Evolutionary conservation across 1,140 invertebrate species (phyloP).

Genomic region (Adoxophyes honmai): DNA sequence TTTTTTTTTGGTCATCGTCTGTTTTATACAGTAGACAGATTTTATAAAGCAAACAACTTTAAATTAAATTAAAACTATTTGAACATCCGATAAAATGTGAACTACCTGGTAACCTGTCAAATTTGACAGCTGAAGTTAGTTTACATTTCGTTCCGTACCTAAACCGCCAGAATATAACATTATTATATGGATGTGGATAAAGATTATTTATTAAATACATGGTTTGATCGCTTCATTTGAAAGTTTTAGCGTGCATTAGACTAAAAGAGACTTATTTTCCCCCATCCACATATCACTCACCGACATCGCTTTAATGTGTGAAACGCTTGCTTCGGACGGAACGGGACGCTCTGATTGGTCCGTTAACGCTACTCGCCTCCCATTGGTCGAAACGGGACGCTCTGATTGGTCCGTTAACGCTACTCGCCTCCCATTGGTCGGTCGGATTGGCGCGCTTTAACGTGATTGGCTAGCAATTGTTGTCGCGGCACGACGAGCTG

Average conservation of each 20-base stretch:
- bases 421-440: constrained; percentile 28
- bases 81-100: too few species aligned
- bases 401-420: constrained; percentile 30
- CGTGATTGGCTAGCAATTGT: constrained; percentile 74
- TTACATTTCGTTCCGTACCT: too few species aligned
- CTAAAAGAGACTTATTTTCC: constrained; percentile 12
- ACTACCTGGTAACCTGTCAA: too few species aligned
- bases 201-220: too few species aligned
- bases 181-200: too few species aligned
- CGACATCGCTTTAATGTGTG: constrained; percentile 31
- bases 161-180: too few species aligned
- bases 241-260: constrained; percentile 7
- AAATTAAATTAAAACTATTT: too few species aligned
- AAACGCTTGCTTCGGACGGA: constrained; percentile 17
- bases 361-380: constrained; percentile 20
- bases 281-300: constrained; percentile 20
- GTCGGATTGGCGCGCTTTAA: background rate
- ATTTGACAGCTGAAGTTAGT: too few species aligned
- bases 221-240: background rate
- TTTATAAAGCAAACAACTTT: too few species aligned
- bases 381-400: constrained; percentile 13
- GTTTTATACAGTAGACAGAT: too few species aligned
- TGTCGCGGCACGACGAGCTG: constrained; percentile 89
- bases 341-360: constrained; percentile 27
- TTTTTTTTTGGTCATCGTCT: too few species aligned